A percentile compares a stretch with the other conserved stretches of the same genome.
These are phyloP conservation scores for Myiozetetes cayanensis DNA, from an alignment of 2,113 vertebrate genomes.

Conservation along the genomic window DNA sequence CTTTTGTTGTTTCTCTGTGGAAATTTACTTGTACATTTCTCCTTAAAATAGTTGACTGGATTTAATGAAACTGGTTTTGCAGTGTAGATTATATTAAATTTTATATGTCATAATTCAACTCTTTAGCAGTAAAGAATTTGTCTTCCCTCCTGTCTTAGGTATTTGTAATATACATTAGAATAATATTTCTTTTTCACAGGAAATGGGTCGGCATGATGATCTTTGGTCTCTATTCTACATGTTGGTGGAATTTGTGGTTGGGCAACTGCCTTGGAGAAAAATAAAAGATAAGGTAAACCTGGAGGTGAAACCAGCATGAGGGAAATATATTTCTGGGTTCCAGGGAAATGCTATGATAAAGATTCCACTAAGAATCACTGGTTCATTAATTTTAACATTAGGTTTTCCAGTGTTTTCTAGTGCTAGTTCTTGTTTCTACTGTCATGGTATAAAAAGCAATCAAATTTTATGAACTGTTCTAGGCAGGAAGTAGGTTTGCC, in stretches of 20 bases:
- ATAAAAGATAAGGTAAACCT: constrained; percentile 95
- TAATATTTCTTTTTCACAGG: constrained; percentile 76
- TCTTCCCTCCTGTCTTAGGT: not conserved
- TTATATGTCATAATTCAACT: not conserved
- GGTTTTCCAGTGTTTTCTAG: not conserved
- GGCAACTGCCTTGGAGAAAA: constrained; percentile 98
- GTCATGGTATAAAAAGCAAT: not conserved
- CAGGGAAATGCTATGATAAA: not conserved
- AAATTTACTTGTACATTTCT: not conserved
- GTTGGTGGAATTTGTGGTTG: constrained; percentile 97
- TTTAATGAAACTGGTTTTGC: not conserved
- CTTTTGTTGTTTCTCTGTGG: not conserved
- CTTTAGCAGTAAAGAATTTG: not conserved
- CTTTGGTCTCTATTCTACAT: constrained; percentile 99
- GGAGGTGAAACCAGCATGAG: not conserved
- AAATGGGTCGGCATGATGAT: constrained; percentile 98
- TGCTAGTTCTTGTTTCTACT: not conserved
- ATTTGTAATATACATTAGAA: constrained; percentile 7
- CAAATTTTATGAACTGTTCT: not conserved
- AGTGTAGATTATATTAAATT: not conserved
- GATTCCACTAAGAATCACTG: not conserved
- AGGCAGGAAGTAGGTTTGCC: not conserved
- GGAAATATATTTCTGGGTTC: not conserved
- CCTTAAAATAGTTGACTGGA: not conserved
- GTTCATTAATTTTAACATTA: not conserved